A percentile compares a stretch with the other conserved stretches of the same genome.
Evolutionary conservation across 2,888 invertebrate species (phyloP).

Genomic region (Dynastes hyllus): DNA sequence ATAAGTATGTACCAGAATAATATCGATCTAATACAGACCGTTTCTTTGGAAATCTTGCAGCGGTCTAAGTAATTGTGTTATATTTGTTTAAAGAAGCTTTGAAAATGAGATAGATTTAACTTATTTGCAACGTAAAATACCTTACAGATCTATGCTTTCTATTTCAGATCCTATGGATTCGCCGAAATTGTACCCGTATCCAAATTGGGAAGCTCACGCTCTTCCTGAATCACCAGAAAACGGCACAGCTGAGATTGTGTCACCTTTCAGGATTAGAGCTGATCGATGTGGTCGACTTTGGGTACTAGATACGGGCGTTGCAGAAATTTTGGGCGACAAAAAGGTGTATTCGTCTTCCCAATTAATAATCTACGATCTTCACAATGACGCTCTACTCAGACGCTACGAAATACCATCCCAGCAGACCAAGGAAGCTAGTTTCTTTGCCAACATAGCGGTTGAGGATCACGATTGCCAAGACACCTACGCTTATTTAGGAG

Average conservation of each 20-base stretch:
- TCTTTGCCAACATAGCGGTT: conserved; percentile 85
- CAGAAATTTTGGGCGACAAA: conserved; percentile 74
- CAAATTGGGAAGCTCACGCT: conserved; percentile 86
- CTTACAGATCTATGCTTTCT: background rate
- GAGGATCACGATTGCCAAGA: conserved; percentile 84
- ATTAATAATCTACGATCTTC: conserved; percentile 82
- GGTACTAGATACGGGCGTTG: conserved; percentile 84
- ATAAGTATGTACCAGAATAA: too few relatives aligned
- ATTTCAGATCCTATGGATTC: conserved; percentile 77
- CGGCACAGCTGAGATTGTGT: conserved; percentile 79
- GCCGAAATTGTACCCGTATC: conserved; percentile 84
- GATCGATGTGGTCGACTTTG: conserved; percentile 86
- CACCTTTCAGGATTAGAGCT: conserved; percentile 82
- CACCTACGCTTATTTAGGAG: conserved; percentile 82
- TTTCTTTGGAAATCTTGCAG: too few relatives aligned
- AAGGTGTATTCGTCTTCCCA: conserved; percentile 75
- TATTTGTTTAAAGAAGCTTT: too few relatives aligned
- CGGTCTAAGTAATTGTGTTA: too few relatives aligned
- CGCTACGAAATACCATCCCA: conserved; percentile 78
- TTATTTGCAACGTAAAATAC: too few relatives aligned
- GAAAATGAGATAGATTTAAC: too few relatives aligned
- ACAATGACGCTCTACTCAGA: conserved; percentile 80
- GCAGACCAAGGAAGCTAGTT: conserved; percentile 79
- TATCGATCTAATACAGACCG: too few relatives aligned
- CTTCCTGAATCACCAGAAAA: conserved; percentile 69